Percentiles rank a stretch among this genome's conserved stretches.
These are phyloP conservation scores for Pyrrhia umbra DNA, from an alignment of 2,888 invertebrate species.

Conservation along the genomic window DNA sequence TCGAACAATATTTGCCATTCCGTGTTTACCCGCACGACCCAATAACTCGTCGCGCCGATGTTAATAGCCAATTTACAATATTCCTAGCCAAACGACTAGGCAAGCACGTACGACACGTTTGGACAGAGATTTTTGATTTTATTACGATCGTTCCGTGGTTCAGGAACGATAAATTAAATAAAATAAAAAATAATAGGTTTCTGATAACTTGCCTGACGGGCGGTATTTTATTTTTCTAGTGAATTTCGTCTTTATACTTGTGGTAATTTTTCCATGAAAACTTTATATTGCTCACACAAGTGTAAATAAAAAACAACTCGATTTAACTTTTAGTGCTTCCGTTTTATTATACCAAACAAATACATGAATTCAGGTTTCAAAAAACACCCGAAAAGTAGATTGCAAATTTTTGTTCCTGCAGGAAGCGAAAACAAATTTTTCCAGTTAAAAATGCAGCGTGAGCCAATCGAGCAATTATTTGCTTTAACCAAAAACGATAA, in stretches of 20 bases:
- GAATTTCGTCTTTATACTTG: not conserved
- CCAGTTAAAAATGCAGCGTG: not conserved
- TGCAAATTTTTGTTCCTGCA: constrained; percentile 1
- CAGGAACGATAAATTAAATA: not conserved
- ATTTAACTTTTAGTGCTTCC: not conserved
- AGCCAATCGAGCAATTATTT: not conserved
- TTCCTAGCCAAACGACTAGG: constrained; percentile 23
- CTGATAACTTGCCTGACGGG: not conserved
- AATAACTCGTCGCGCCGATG: constrained; percentile 40
- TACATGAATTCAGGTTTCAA: not conserved
- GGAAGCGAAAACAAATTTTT: not conserved
- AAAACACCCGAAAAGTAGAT: not conserved
- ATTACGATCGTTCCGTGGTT: not conserved
- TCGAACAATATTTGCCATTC: constrained; percentile 55
- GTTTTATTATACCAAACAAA: not conserved
- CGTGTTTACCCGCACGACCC: constrained; percentile 37
- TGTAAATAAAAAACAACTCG: not conserved
- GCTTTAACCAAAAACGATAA: not conserved
- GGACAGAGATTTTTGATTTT: constrained; percentile 5
- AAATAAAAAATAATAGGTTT: not conserved
- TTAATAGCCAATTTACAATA: constrained; percentile 56
- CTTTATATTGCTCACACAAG: no score
- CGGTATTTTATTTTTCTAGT: no score
- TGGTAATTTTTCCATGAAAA: not conserved
- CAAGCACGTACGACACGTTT: constrained; percentile 9